A percentile compares a stretch with the other conserved stretches of the same genome.
Conservation (phyloP, 2,797 vertebrate species). For the Gambusia yucatana region DNA sequence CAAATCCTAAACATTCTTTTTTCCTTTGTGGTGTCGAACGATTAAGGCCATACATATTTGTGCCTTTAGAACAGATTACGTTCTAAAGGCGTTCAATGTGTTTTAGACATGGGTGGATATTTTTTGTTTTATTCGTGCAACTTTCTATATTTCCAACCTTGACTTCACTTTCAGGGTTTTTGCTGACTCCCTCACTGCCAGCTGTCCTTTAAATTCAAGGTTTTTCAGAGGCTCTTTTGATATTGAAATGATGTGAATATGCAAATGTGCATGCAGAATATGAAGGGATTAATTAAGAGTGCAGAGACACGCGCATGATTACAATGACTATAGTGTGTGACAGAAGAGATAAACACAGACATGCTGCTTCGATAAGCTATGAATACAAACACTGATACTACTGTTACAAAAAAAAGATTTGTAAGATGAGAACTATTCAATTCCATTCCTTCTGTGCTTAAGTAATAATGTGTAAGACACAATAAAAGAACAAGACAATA, state of each 20-base stretch:
- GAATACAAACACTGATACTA: neutral
- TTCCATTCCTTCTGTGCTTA: neutral
- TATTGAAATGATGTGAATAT: neutral
- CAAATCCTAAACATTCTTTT: neutral
- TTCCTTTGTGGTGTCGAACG: too few relatives aligned
- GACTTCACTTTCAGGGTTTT: neutral
- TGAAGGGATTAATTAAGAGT: neutral
- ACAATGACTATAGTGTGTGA: slow-evolving; percentile 6
- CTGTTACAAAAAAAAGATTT: neutral
- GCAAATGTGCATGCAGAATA: neutral
- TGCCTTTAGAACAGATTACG: neutral
- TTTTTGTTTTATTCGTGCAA: neutral
- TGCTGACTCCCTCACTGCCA: neutral
- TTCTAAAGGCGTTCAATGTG: neutral
- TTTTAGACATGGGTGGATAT: neutral
- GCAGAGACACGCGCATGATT: neutral
- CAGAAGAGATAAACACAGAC: slow-evolving; percentile 1
- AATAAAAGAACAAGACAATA: slow-evolving; percentile 6
- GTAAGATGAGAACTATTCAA: neutral
- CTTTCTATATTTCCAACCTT: neutral
- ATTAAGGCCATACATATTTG: neutral
- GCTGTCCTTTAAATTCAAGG: slow-evolving; percentile 7
- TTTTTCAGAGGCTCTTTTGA: neutral
- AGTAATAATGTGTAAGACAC: neutral
- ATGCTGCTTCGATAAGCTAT: neutral